Evolutionary conservation across 2,797 vertebrate species (phyloP).

Genomic region (Chelon labrosus): DNA sequence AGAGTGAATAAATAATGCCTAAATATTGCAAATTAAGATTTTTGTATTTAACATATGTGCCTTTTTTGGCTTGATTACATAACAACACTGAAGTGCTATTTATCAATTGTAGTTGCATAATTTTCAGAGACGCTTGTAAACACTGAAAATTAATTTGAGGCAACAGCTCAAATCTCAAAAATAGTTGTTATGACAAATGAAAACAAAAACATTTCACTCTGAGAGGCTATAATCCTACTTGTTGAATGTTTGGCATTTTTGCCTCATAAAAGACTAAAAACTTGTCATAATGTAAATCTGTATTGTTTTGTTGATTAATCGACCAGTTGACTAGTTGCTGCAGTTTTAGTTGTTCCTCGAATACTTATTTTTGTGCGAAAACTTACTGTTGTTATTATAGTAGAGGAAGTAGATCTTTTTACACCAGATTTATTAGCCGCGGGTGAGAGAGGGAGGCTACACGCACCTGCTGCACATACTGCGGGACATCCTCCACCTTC

Average conservation of each 20-base stretch:
- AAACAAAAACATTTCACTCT: background rate
- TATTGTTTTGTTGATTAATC: background rate
- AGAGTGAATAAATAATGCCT: no score
- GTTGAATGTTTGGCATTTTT: background rate
- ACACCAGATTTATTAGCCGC: no score
- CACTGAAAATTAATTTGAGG: background rate
- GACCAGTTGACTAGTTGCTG: background rate
- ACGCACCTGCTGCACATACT: slow-evolving; percentile 92
- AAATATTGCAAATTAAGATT: background rate
- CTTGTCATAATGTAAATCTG: background rate
- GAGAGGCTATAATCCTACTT: background rate
- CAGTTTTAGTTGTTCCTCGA: background rate
- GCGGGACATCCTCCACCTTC: slow-evolving; percentile 87
- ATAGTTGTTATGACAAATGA: background rate
- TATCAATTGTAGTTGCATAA: background rate
- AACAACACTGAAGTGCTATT: background rate
- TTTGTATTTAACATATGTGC: background rate
- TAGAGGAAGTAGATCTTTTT: no score
- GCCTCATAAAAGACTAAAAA: background rate
- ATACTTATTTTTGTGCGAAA: background rate
- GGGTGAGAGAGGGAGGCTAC: background rate
- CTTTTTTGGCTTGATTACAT: background rate
- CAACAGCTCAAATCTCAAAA: background rate
- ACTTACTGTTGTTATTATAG: background rate
- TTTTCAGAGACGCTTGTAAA: background rate